Percentiles rank a stretch among this genome's conserved stretches.
Evolutionary conservation across 2,797 vertebrate genomes (phyloP).

Genomic region (Crocidura indochinensis): DNA sequence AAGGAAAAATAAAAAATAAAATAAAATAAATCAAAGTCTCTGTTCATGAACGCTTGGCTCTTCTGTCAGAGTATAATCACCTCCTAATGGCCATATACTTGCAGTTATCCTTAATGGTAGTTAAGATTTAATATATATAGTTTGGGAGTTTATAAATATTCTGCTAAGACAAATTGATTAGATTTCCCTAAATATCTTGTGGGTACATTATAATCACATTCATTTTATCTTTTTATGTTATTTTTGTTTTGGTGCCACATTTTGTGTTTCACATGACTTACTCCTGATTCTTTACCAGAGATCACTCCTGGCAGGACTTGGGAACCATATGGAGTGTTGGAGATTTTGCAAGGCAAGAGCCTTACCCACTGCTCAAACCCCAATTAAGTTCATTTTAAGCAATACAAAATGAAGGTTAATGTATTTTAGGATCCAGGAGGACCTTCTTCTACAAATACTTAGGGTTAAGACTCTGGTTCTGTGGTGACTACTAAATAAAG

Average conservation of each 20-base stretch:
- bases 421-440: background rate
- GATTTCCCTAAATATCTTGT: background rate
- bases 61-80: background rate
- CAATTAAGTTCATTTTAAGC: slow-evolving; percentile 10
- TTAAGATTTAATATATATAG: background rate
- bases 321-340: too few species aligned
- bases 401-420: slow-evolving; percentile 17
- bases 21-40: too few species aligned
- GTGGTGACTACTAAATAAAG: background rate
- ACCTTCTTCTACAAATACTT: background rate
- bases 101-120: background rate
- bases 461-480: background rate
- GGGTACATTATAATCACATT: background rate
- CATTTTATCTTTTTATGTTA: too few species aligned
- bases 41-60: too few species aligned
- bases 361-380: too few species aligned
- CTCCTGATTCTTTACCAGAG: too few species aligned
- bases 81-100: background rate
- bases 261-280: too few species aligned
- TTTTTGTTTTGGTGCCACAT: too few species aligned
- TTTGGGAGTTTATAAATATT: background rate
- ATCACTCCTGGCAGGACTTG: too few species aligned
- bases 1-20: too few species aligned
- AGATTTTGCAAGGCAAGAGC: too few species aligned
- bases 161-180: background rate